Conservation (phyloP, 2,888 invertebrate species). For the Hirtodrosophila confusa region DNA sequence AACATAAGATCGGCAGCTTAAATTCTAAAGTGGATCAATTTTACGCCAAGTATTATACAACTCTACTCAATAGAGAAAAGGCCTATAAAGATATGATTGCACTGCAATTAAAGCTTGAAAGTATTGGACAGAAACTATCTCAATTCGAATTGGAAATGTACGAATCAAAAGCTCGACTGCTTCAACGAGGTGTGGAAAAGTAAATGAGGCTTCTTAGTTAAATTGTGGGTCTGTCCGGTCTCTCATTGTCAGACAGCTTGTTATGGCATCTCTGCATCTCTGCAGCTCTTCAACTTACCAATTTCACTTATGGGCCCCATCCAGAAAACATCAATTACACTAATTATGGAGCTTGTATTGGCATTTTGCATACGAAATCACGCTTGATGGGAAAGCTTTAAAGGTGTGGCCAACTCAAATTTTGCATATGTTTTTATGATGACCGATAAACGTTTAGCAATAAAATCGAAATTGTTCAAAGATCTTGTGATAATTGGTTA, state of each 20-base stretch:
- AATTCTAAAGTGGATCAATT: constrained; percentile 29
- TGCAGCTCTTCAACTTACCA: constrained; percentile 14
- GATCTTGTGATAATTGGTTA: constrained; percentile 16
- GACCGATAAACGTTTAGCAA: constrained; percentile 18
- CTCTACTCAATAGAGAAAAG: constrained; percentile 17
- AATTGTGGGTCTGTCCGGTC: constrained; percentile 22
- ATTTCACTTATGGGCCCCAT: constrained; percentile 23
- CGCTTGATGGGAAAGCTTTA: constrained; percentile 1
- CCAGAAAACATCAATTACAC: constrained; percentile 33
- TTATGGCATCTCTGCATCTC: background rate
- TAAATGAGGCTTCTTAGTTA: constrained; percentile 26
- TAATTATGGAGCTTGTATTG: constrained; percentile 31
- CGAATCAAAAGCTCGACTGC: constrained; percentile 14
- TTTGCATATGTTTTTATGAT: constrained; percentile 18
- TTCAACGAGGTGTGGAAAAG: constrained; percentile 10
- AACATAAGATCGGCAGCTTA: constrained; percentile 33
- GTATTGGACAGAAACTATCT: constrained; percentile 29
- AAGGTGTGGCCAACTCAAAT: constrained; percentile 25
- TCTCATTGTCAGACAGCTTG: background rate
- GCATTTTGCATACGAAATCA: constrained; percentile 24
- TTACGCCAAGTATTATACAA: constrained; percentile 15
- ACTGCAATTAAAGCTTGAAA: constrained; percentile 29
- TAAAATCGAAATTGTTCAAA: constrained; percentile 31
- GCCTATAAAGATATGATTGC: constrained; percentile 33
- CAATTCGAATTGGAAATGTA: constrained; percentile 42